Base-by-base conservation (phyloP, 2,888 invertebrate species). In the Ichneumoninae sp. region DNA sequence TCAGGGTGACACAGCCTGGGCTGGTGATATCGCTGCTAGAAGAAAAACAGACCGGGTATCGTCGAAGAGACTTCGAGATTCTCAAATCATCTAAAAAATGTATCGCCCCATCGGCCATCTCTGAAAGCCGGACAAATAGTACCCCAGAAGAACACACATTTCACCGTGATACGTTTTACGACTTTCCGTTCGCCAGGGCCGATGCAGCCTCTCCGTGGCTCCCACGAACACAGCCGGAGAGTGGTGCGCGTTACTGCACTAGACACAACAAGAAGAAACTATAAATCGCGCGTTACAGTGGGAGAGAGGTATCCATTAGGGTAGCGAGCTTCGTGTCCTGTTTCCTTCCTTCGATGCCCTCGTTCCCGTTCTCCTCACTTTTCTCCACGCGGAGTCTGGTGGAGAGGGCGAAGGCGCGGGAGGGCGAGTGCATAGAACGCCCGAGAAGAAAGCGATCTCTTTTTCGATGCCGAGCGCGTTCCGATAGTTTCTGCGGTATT, bases 281-380 rank as follows among this genome's bases (percentile, higher is more conserved):
- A 79, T 82, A 82, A 81, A 84, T 84, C 79, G 84, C 26, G 13
- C 65, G 81, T 84, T 84, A 80, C 44, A 71, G 66, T 69, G 33
- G 66, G 30, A 62, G 65, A 44, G 44, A 70, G 70, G 82, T 79
- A 82, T 79, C 81, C 70, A 84, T 84, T 81, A 82, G 78, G 75
- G 62, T 80, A 80, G 77, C 62, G 66, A 82, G 79, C 71, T 86
- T 52, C 80, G 80, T 74, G 66, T 78, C 84, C 80, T 72, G 80
- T 72, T 75, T 80, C 78, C 78, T 79, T 70, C 60, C 69, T 69
- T 57, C 72, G 36, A 77, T 77, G 50, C 52, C 57, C 77, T n/a
- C 65, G 52, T 44, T 68, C 30, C 22, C 19, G 10, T 66, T 50
- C 47, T 65, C 33, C 36, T 77, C 65, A 40, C 52, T 70, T 57